Base-by-base conservation (phyloP, 2,797 vertebrate genomes). In the Coracias cyanogaster region DNA sequence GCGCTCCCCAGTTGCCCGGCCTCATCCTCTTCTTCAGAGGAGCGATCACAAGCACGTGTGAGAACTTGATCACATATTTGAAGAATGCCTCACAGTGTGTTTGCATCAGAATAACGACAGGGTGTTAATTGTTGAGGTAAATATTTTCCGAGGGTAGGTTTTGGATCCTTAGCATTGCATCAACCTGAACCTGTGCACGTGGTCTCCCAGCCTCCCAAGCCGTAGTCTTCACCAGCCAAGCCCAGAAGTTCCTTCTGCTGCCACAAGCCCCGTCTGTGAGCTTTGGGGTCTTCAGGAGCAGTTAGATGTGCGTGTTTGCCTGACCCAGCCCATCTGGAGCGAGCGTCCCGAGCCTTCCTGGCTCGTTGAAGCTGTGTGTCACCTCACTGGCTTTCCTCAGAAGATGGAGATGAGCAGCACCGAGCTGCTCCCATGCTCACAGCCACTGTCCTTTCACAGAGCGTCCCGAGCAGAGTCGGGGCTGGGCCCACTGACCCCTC, bases 221-320 rank as follows among this genome's bases (percentile, higher is more conserved):
- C 46, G 54, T 10, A 18, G 18, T 11, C 18, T 21, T 39, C 1
- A 0, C n/a, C 18, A 12, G 13, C 51, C 43, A 28, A 62, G 55
- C 25, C 62, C 57, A 12, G n/a, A 26, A 67, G 22, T 48, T 51
- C 80, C 45, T 69, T 67, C 46, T 84, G 70, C 54, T 73, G 85
- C 4, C 5, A 2, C 8, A 15, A 3, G 0, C 24, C 20, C 57
- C 14, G 0, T 2, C 54, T 13, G 13, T 41, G 84, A 79, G 62
- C 66, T 49, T 4, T 33, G 31, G 46, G 37, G 17, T 2, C 45
- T 41, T 60, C 17, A 11, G 2, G 3, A 65, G 37, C 28, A 5
- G 45, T 28, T 8, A 43, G 19, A n/a, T 4, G 4, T 0, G 0
- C 7, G 3, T 0, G 0, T 71, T 65, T 33, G 28, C 14, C 25